These are phyloP conservation scores for Cyprinodon brontotheroides DNA, from an alignment of 2,113 vertebrate genomes.

Conservation along the genomic window DNA sequence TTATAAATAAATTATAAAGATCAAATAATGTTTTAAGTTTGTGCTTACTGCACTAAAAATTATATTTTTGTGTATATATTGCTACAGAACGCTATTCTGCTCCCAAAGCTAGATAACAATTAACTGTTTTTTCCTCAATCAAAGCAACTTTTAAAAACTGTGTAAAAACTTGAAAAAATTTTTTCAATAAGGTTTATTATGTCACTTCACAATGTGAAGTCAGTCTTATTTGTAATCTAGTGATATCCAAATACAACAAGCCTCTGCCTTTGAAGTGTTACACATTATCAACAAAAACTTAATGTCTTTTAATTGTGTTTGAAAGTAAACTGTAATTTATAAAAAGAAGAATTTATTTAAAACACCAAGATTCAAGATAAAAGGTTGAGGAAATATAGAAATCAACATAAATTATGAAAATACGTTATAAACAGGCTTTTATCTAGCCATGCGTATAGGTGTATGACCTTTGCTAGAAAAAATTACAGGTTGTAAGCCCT, in stretches of 20 bases:
- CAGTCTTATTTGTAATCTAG: conserved; percentile 42
- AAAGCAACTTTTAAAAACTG: background rate
- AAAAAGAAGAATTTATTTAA: background rate
- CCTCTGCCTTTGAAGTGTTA: conserved; percentile 27
- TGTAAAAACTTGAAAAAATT: background rate
- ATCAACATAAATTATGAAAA: background rate
- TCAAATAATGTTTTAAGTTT: background rate
- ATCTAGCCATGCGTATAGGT: too few species aligned
- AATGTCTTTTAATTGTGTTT: conserved; percentile 7
- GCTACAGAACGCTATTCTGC: background rate
- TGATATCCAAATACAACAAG: conserved; percentile 31
- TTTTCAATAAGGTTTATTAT: too few species aligned
- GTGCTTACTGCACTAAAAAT: background rate
- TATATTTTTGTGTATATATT: background rate
- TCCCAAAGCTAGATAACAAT: background rate
- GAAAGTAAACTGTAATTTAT: conserved; percentile 35
- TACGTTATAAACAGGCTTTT: background rate
- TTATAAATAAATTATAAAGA: conserved; percentile 41
- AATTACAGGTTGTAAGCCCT: too few species aligned
- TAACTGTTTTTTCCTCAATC: background rate
- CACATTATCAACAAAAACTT: background rate
- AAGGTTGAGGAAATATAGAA: background rate
- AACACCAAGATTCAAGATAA: background rate
- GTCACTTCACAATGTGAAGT: background rate
- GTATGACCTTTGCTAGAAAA: too few species aligned